These are phyloP conservation scores for Strix aluco DNA, from an alignment of 2,113 vertebrate genomes.

Conservation along the genomic window DNA sequence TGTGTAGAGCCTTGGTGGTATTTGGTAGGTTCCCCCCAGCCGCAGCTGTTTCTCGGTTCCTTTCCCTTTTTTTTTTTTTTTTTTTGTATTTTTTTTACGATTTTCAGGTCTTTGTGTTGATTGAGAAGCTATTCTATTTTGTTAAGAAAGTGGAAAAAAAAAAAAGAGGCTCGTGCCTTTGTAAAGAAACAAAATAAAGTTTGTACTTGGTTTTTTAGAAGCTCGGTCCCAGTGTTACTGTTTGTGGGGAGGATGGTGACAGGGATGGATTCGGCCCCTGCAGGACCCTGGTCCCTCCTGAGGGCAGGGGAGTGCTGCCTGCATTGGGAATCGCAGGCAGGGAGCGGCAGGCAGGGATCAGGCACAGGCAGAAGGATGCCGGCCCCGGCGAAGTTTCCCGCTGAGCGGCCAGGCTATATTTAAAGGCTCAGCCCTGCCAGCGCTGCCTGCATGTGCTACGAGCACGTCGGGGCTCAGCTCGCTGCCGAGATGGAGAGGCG, in stretches of 20 bases:
- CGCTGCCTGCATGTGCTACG: rapidly evolving
- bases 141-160: constrained; percentile 82
- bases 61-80: neutral
- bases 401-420: neutral
- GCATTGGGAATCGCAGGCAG: rapidly evolving
- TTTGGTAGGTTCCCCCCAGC: constrained; percentile 52
- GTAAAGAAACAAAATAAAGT: constrained; percentile 99
- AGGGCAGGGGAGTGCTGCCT: neutral
- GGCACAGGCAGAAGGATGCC: neutral
- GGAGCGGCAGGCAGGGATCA: neutral
- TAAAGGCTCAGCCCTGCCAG: neutral
- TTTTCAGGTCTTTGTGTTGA: constrained; percentile 86
- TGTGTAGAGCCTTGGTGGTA: constrained; percentile 61
- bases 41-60: constrained; percentile 56
- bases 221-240: neutral
- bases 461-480: neutral
- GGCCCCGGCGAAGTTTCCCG: neutral
- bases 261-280: neutral
- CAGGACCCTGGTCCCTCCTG: rapidly evolving
- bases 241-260: neutral
- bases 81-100: constrained; percentile 63
- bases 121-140: constrained; percentile 97
- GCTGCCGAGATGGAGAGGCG: rapidly evolving
- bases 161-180: constrained; percentile 96
- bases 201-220: constrained; percentile 97